Percentiles rank a stretch among this genome's conserved stretches.
Evolutionary conservation across 2,888 invertebrate species (phyloP).

Genomic region (Alitta virens): DNA sequence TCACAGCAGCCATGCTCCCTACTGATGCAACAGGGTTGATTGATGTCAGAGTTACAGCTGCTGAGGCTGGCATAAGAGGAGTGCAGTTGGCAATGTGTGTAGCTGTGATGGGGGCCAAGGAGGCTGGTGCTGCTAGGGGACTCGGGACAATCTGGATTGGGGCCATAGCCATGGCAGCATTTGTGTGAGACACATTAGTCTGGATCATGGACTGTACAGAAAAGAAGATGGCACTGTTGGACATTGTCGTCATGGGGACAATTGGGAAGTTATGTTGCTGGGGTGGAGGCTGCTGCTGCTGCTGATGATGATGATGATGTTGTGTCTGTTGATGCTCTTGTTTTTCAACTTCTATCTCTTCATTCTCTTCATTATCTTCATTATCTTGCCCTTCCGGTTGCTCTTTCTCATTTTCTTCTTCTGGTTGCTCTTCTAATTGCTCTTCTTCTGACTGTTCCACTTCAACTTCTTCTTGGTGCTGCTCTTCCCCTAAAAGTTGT

Average conservation of each 20-base stretch:
- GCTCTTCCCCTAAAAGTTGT: not conserved
- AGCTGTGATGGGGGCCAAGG: too few relatives aligned
- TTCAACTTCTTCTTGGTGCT: not conserved
- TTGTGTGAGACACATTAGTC: too few relatives aligned
- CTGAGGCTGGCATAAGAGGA: too few relatives aligned
- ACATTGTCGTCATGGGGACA: not conserved
- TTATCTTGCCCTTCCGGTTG: not conserved
- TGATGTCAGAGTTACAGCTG: too few relatives aligned
- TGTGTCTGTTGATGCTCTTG: slow-evolving; percentile 2
- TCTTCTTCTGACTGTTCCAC: not conserved
- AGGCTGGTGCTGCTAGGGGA: too few relatives aligned
- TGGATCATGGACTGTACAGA: too few relatives aligned
- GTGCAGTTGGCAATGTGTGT: too few relatives aligned
- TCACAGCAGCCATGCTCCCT: too few relatives aligned
- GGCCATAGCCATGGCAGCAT: too few relatives aligned
- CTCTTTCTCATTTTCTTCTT: not conserved
- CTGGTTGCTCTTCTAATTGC: not conserved
- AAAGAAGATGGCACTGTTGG: too few relatives aligned
- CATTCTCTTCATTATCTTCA: not conserved
- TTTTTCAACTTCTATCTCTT: slow-evolving; percentile 11
- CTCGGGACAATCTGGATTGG: too few relatives aligned
- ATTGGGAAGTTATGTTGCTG: not conserved
- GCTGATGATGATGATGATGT: not conserved
- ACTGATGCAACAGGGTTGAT: too few relatives aligned
- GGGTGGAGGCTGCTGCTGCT: slow-evolving; percentile 1